Evolutionary conservation across 2,888 invertebrate genomes (phyloP), one percentile per base, ranked within the genome.

Genomic region (Trichogramma evanescens): DNA sequence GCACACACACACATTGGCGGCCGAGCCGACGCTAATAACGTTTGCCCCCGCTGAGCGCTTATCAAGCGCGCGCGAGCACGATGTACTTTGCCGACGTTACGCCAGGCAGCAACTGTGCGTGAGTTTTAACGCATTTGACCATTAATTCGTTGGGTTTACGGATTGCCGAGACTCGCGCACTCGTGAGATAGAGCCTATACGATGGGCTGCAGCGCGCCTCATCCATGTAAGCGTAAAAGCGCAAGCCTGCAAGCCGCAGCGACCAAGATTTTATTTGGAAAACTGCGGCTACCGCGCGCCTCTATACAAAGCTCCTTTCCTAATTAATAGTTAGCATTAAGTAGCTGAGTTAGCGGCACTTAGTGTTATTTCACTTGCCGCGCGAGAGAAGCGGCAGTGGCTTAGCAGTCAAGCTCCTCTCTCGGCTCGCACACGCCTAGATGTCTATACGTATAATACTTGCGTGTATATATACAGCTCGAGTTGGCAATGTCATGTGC

Each of bases 251-350:
- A 13, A 13, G 13, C 13, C 13, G 13, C 13, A 13, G 13, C 13
- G 13, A 13, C 13, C 13, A 13, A 13, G 13, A 13, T 13, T 13
- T 13, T 13, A 13, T 13, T 13, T 13, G 13, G 13, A 13, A 13
- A 13, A 13, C 13, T 13, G 9, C 38, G 43, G 52, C 40, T 7
- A 8, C 26, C 48, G 49, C 26, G 4, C 10, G 48, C 44, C 7
- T 26, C 43, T 48, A 38, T 10, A 40, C 8, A 51, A 10, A 8
- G 13, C 42, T 38, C 50, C 38, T 43, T 43, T 46, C 54, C 60
- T 63, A 63, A 63, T 63, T 63, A 63, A 63, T 63, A 58, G 63
- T 56, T 55, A 43, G 60, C 63, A 60, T 63, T 60, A 63, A 63
- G 59, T 59, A 57, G 59, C 49, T 63, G 57, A 63, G 63, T 63